phyloP scores from a whole-genome alignment of 2,113 vertebrate species.

The Eolophus roseicapilla region DNA sequence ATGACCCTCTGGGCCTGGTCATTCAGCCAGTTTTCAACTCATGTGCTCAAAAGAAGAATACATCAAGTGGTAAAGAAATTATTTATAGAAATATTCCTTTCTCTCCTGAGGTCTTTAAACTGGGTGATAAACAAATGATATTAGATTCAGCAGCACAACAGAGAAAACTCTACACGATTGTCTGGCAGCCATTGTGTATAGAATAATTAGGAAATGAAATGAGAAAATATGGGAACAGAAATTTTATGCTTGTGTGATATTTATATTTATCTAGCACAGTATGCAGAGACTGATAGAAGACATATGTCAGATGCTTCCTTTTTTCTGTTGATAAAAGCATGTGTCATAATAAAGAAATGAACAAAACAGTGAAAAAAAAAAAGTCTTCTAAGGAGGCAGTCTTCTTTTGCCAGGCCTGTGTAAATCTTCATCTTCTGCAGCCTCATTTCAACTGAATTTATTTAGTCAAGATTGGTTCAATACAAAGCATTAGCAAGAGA shows the following conservation, averaged over 20 bases:
- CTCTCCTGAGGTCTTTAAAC: not conserved
- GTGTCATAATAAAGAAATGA: not conserved
- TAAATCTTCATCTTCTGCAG: not conserved
- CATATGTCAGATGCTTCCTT: not conserved
- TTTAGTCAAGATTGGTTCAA: not conserved
- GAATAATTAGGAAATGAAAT: not conserved
- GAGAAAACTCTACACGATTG: not conserved
- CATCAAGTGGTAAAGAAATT: not conserved
- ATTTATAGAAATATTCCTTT: not conserved
- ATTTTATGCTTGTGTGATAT: not conserved
- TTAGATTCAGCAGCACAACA: not conserved
- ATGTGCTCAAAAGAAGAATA: rapidly evolving
- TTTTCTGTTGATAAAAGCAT: not conserved
- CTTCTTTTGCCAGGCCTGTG: not conserved
- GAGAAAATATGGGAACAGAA: not conserved
- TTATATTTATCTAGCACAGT: not conserved
- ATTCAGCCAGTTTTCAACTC: not conserved
- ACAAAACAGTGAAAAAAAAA: not conserved
- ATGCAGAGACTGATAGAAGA: not conserved
- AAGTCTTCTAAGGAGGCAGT: not conserved
- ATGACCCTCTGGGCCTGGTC: not conserved
- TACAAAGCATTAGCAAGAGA: not conserved
- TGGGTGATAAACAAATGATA: not conserved
- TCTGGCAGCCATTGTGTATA: not conserved
- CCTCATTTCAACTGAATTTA: not conserved